phyloP scores from a whole-genome alignment of 2,797 vertebrate genomes.

The Pseudocheirus occidentalis region DNA sequence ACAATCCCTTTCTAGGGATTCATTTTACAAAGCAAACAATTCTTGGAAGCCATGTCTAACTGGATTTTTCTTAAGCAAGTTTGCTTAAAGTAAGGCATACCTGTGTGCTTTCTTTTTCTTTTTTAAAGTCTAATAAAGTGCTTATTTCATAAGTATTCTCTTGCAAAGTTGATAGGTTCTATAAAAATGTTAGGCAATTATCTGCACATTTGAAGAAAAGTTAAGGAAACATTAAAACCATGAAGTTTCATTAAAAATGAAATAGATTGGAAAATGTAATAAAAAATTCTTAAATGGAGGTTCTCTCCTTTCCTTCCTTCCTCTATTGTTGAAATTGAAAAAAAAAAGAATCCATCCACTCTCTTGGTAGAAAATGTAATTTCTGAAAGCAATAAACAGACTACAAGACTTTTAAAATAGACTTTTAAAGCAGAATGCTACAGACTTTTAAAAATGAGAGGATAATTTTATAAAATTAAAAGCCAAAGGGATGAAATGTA shows the following conservation, averaged over 20 bases:
- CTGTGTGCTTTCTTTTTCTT: neutral
- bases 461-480: slow-evolving; percentile 58
- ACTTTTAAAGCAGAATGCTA: neutral
- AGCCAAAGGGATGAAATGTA: slow-evolving; percentile 9
- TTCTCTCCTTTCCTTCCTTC: neutral
- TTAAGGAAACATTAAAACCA: slow-evolving; percentile 33
- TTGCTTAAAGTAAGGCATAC: slow-evolving; percentile 2
- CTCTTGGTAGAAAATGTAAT: slow-evolving; percentile 13
- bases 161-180: neutral
- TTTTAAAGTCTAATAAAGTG: neutral
- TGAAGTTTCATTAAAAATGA: slow-evolving; percentile 45
- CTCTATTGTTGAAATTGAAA: slow-evolving; percentile 39
- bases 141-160: slow-evolving; percentile 15
- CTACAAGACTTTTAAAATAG: neutral
- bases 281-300: slow-evolving; percentile 20
- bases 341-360: slow-evolving; percentile 24
- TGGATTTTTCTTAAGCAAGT: neutral
- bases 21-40: neutral
- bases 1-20: neutral
- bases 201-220: neutral
- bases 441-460: neutral
- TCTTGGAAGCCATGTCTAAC: slow-evolving; percentile 3
- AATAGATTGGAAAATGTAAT: neutral
- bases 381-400: slow-evolving; percentile 31
- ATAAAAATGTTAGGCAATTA: slow-evolving; percentile 35